These are phyloP conservation scores for Rhynchopsitta pachyrhyncha DNA, from an alignment of 2,113 vertebrate species.

Conservation along the genomic window DNA sequence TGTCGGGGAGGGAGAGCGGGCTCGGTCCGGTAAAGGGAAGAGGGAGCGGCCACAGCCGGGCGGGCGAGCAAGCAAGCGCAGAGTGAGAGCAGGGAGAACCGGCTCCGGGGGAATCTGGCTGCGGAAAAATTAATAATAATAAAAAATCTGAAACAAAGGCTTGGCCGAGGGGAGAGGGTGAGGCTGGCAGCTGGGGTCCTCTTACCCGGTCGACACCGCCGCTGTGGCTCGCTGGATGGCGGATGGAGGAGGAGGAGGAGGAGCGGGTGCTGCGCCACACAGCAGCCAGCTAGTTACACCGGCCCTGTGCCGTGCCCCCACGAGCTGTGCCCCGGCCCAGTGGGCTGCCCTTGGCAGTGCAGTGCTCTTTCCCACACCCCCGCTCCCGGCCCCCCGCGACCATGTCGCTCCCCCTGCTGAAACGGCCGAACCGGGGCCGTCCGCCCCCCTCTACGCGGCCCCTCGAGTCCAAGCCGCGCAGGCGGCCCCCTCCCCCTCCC, in stretches of 20 bases:
- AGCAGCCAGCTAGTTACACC: background rate
- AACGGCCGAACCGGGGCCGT: no score
- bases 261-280: background rate
- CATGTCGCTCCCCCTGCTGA: no score
- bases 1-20: background rate
- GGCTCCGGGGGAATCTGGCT: background rate
- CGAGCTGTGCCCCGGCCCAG: background rate
- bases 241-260: background rate
- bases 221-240: background rate
- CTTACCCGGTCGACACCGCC: slow-evolving; percentile 54
- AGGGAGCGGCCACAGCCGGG: background rate
- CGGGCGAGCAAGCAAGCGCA: background rate
- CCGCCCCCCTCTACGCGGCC: no score
- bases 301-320: background rate
- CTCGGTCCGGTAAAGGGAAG: background rate
- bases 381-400: no score
- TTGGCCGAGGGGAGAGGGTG: background rate
- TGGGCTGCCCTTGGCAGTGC: background rate
- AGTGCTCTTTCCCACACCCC: background rate
- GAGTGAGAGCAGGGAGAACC: background rate
- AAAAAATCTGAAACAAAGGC: background rate
- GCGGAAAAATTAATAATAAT: background rate
- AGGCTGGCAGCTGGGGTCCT: background rate
- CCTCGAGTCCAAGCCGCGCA: no score
- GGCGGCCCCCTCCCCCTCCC: no score